Evolutionary conservation across 2,113 vertebrate genomes (phyloP).

Genomic region (Ibidorhyncha struthersii): DNA sequence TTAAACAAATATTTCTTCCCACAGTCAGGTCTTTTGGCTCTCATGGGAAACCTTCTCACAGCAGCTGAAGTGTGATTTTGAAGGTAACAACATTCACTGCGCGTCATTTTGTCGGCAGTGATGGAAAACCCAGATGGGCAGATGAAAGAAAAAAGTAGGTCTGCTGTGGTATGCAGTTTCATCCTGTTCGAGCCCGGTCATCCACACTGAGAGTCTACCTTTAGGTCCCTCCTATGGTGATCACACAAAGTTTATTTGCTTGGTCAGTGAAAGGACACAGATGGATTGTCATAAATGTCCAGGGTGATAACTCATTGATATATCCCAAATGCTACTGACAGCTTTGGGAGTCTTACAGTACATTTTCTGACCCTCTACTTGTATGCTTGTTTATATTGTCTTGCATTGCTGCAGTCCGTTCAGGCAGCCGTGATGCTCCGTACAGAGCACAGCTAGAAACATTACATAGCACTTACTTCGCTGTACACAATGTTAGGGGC

Average conservation of each 20-base stretch:
- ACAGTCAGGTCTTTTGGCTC: not conserved
- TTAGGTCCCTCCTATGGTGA: not conserved
- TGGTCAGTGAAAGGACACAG: not conserved
- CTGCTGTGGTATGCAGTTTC: not conserved
- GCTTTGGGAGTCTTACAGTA: not conserved
- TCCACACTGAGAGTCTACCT: not conserved
- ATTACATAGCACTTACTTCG: not conserved
- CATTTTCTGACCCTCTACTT: not conserved
- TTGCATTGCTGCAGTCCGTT: not conserved
- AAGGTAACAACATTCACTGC: not conserved
- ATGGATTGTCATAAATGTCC: not conserved
- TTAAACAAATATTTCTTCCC: not conserved
- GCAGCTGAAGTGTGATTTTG: not conserved
- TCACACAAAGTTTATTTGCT: rapidly evolving
- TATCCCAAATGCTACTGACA: not conserved
- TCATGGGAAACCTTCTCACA: not conserved
- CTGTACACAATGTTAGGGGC: not conserved
- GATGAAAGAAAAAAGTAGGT: not conserved
- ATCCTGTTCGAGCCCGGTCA: not conserved
- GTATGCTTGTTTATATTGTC: not conserved
- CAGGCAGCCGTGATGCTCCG: not conserved
- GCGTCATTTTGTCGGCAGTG: not conserved
- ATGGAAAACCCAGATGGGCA: not conserved
- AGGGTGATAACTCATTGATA: not conserved
- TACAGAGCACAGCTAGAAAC: not conserved